phyloP scores from a whole-genome alignment of 2,113 vertebrate species.

The Boulengeromyrus knoepffleri region DNA sequence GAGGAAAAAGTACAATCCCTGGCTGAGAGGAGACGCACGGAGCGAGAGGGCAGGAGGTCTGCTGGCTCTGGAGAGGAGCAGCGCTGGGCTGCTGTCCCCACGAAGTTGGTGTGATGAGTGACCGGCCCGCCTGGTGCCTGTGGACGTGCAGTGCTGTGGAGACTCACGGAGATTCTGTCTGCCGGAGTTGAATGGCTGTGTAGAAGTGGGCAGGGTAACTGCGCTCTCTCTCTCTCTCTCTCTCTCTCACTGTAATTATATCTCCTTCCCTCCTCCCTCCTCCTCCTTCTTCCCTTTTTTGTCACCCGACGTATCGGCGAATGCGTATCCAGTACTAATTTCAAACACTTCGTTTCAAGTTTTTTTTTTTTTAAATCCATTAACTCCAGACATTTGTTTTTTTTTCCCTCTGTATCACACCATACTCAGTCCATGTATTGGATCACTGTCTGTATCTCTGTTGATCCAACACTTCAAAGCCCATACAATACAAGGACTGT shows the following conservation, averaged over 20 bases:
- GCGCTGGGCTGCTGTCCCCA: neutral
- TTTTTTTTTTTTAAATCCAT: conserved; percentile 5
- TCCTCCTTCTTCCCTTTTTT: conserved; percentile 27
- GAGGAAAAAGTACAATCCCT: conserved; percentile 10
- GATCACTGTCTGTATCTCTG: neutral
- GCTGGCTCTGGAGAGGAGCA: neutral
- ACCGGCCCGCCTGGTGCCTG: conserved; percentile 12
- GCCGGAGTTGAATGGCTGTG: conserved; percentile 46
- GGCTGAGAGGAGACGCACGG: neutral
- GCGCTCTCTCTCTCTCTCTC: conserved; percentile 58
- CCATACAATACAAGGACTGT: neutral
- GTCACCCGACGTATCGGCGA: conserved; percentile 34
- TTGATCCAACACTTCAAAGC: neutral
- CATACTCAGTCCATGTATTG: neutral
- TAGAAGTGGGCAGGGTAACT: conserved; percentile 60
- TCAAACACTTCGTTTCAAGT: neutral
- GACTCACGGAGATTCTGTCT: conserved; percentile 35
- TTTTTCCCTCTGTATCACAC: neutral
- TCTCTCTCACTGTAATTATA: conserved; percentile 40
- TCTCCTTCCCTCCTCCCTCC: conserved; percentile 39
- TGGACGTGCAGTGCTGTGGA: conserved; percentile 32
- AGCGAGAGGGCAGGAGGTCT: neutral
- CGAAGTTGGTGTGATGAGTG: conserved; percentile 14
- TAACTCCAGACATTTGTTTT: neutral
- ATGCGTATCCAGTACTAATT: neutral